Evolutionary conservation across 2,113 vertebrate species (phyloP).

Genomic region (Coracopsis vasa): DNA sequence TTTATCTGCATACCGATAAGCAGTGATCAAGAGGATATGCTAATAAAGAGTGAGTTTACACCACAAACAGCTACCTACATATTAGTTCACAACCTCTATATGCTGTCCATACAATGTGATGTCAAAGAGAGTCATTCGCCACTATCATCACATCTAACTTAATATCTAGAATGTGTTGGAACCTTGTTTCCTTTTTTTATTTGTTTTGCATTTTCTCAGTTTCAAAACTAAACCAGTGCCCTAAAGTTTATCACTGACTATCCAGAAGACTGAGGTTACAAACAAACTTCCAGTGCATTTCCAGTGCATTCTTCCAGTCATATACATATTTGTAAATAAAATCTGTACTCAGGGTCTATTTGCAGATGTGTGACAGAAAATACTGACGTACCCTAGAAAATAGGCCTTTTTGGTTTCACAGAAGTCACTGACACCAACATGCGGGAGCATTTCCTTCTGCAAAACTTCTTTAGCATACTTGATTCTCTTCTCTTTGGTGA

Average conservation of each 20-base stretch:
- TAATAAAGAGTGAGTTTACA: neutral
- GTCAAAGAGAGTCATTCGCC: neutral
- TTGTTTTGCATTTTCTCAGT: neutral
- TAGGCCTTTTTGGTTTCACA: constrained; percentile 99
- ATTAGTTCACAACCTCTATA: neutral
- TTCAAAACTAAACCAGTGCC: neutral
- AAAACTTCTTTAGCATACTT: constrained; percentile 98
- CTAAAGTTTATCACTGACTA: neutral
- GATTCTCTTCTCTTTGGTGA: constrained; percentile 96
- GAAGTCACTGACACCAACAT: constrained; percentile 98
- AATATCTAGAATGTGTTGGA: neutral
- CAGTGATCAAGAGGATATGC: neutral
- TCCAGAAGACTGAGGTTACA: neutral
- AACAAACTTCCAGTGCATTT: neutral
- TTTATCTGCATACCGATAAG: neutral
- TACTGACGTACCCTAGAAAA: constrained; percentile 89
- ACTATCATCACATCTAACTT: neutral
- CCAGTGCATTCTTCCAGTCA: neutral
- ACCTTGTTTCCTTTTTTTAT: neutral
- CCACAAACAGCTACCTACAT: neutral
- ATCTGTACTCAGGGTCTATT: neutral
- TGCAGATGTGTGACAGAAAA: neutral
- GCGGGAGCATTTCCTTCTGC: constrained; percentile 97
- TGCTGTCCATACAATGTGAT: accelerated
- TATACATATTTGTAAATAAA: neutral